phyloP scores from a whole-genome alignment of 2,113 vertebrate species.

The Syngnathus floridae region DNA sequence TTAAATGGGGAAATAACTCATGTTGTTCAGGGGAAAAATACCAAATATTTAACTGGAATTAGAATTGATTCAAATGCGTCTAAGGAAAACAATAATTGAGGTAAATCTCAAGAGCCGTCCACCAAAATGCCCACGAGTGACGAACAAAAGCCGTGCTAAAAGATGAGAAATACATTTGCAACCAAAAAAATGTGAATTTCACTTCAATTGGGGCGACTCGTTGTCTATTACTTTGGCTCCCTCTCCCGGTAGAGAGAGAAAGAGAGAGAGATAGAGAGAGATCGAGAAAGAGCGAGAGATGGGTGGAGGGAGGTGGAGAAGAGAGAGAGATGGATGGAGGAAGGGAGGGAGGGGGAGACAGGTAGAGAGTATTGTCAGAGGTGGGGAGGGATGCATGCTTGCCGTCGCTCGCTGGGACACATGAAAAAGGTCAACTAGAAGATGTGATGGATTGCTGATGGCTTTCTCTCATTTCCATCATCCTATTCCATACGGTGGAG shows the following conservation, averaged over 20 bases:
- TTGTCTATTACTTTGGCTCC: conserved; percentile 26
- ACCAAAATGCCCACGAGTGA: too few species aligned
- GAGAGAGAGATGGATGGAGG: background rate
- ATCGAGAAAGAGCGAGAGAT: conserved; percentile 15
- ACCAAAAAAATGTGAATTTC: background rate
- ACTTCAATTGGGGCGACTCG: background rate
- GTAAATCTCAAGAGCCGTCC: too few species aligned
- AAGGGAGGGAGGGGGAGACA: conserved; percentile 21
- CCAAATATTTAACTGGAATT: too few species aligned
- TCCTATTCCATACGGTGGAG: conserved; percentile 10
- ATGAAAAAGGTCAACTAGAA: background rate
- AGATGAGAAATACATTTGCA: too few species aligned
- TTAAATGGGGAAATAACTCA: too few species aligned
- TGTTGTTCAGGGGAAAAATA: too few species aligned
- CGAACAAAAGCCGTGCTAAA: too few species aligned
- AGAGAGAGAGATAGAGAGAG: conserved; percentile 5
- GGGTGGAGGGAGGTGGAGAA: conserved; percentile 18
- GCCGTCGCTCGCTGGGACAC: conserved; percentile 28
- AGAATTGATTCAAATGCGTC: too few species aligned
- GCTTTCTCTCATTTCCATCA: conserved; percentile 9
- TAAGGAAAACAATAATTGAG: too few species aligned
- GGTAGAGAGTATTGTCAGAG: conserved; percentile 38
- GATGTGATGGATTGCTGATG: conserved; percentile 18
- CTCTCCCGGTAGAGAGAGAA: conserved; percentile 30
- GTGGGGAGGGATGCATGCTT: conserved; percentile 23